phyloP scores from a whole-genome alignment of 1,140 invertebrate species.

The Geopemphigus sp. region DNA sequence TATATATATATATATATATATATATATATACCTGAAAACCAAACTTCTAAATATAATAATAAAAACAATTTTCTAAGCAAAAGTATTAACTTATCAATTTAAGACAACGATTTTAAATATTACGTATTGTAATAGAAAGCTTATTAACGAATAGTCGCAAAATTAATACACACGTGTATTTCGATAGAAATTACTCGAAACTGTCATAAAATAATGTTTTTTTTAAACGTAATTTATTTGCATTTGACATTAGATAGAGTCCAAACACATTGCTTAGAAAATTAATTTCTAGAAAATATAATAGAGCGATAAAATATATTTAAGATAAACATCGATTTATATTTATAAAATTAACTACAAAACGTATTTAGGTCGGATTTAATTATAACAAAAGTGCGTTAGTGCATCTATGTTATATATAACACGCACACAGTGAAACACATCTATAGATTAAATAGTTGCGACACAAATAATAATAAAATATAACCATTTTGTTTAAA shows the following conservation, averaged over 20 bases:
- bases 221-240: background rate
- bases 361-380: background rate
- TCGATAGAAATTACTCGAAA: no score
- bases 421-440: constrained; percentile 10
- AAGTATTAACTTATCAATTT: background rate
- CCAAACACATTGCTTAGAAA: constrained; percentile 1
- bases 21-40: background rate
- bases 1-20: no score
- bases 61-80: constrained; percentile 18
- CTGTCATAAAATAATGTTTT: no score
- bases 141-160: no score
- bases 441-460: constrained; percentile 11
- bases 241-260: background rate
- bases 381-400: background rate
- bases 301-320: background rate
- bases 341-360: background rate
- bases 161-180: no score
- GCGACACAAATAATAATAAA: background rate
- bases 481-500: background rate
- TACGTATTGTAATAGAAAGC: no score
- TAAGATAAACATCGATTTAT: background rate
- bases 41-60: background rate
- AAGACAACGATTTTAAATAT: no score
- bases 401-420: background rate
- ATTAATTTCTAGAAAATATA: background rate